These are phyloP conservation scores for Chloroceryle inda DNA, from an alignment of 2,797 vertebrate genomes.

Conservation along the genomic window DNA sequence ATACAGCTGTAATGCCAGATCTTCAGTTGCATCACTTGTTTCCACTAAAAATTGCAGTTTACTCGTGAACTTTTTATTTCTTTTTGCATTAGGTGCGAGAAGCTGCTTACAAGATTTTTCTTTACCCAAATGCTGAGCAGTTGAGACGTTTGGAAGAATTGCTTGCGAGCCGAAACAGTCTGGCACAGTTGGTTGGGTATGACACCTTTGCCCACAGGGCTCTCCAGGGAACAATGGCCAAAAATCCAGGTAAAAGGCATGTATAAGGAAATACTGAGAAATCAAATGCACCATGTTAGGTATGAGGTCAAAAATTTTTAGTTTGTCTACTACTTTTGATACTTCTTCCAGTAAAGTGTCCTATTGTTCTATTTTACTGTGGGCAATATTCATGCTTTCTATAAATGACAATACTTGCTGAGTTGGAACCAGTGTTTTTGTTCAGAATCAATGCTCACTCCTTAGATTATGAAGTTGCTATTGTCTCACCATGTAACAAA, in stretches of 20 bases:
- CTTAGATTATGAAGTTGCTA: neutral
- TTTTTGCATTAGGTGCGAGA: conserved; percentile 87
- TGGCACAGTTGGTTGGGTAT: conserved; percentile 93
- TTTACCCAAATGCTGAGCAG: conserved; percentile 88
- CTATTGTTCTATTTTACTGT: neutral
- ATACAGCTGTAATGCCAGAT: neutral
- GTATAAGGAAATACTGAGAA: neutral
- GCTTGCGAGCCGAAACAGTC: conserved; percentile 86
- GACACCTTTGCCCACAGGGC: conserved; percentile 92
- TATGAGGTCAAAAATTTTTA: neutral
- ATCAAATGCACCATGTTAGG: neutral
- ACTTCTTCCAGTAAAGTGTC: neutral
- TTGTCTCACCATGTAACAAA: neutral
- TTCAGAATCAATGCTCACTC: neutral
- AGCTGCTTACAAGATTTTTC: conserved; percentile 95
- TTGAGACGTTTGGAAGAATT: conserved; percentile 89
- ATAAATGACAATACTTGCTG: neutral
- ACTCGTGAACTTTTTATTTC: neutral
- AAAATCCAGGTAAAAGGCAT: conserved; percentile 88
- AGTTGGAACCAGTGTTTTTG: neutral
- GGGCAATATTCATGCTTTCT: neutral
- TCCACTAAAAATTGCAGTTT: neutral
- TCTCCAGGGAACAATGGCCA: conserved; percentile 94
- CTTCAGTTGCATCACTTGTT: neutral
- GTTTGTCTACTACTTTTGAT: neutral